Evolutionary conservation across 2,888 invertebrate species (phyloP), one percentile per base, ranked within the genome.

Genomic region (Leptopilina myrica): DNA sequence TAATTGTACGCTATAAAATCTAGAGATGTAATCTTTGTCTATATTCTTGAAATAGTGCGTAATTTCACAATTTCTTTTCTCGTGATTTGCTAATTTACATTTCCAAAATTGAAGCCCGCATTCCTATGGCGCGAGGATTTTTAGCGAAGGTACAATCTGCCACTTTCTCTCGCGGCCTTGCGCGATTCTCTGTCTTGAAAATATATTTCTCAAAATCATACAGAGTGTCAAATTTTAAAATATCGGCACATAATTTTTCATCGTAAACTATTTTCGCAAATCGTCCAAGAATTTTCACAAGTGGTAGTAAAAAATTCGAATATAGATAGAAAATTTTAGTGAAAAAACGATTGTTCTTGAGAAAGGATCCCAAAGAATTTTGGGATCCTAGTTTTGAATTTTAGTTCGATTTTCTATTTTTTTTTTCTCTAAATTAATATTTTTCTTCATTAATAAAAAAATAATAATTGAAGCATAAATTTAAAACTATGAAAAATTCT

Each of bases 121-220:
- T 67, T 67, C 67, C 67, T 67, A 7, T 2, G 59, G 59, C 49
- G 59, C 49, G 46, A 67, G 11, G 46, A 49, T 67, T 49, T 67
- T 67, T 67, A 67, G 49, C 49, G 49, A 12, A 26, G 12, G 46
- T 67, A 49, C 49, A 43, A 67, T 67, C 15, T n/a, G 59, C 59
- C 67, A 67, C 67, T 67, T 67, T 67, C 67, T 43, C 67, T 67
- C 67, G 46, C 67, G 67, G 20, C 67, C 26, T 67, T 67, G 67
- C 26, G 49, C 67, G 20, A 67, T 49, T 67, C 20, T 49, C 49
- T 67, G 59, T 59, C 67, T 67, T 49, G 20, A 20, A 20, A 12
- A 40, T n/a, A 46, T 20, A 46, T 20, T 67, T 20, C 49, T 20
- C 15, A 49, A 67, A 2, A 67, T 67, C 46, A 67, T 67, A 67